Base-by-base conservation (phyloP, 23 tunicate genomes). In the Halocynthia roretzi region DNA sequence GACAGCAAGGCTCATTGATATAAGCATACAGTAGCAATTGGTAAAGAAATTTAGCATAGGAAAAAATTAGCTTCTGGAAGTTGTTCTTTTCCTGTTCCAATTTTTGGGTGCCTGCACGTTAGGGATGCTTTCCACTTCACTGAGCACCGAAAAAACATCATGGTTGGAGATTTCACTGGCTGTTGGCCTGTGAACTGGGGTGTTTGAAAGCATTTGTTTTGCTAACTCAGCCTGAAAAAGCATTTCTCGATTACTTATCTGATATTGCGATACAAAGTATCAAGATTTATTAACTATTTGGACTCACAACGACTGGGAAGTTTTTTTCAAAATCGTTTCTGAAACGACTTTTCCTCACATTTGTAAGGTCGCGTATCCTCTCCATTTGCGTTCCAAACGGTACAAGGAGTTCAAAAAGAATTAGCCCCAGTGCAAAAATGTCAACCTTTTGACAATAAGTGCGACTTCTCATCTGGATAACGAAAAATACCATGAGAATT, bases 331-430 rank as follows among this genome's bases (percentile, higher is more conserved):
- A 92, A 14, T 54, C 50, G 8, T 71, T 76, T 6, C 84, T 87
- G 74, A 92, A 86, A 51, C 78, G 79, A 8, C 84, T 63, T 18
- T 75, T 67, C 75, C 98, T 54, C 7, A 87, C 98, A 51, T 92
- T 80, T 17, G 86, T 67, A 7, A 92, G 67, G 64, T 77, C 81
- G 5, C 54, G 71, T 7, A 86, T 83, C 54, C 86, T 78, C 72
- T 92, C 91, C 98, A 92, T 92, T 61, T 86, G 87, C 12, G 98
- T 92, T 8, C 81, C 80, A 62, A 92, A 92, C 12, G 84, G 23
- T 40, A 78, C 62, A 6, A 75, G 60, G 10, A 92, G 70, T 54
- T 92, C 98, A 67, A 86, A 80, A 0, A 92, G 67, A 40, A 92
- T 92, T 0, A 92, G 55, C 8, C 98, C 98, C 52, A 86, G 90